These are phyloP conservation scores for Lasiurus borealis DNA, from an alignment of 2,113 vertebrate genomes.

Conservation along the genomic window DNA sequence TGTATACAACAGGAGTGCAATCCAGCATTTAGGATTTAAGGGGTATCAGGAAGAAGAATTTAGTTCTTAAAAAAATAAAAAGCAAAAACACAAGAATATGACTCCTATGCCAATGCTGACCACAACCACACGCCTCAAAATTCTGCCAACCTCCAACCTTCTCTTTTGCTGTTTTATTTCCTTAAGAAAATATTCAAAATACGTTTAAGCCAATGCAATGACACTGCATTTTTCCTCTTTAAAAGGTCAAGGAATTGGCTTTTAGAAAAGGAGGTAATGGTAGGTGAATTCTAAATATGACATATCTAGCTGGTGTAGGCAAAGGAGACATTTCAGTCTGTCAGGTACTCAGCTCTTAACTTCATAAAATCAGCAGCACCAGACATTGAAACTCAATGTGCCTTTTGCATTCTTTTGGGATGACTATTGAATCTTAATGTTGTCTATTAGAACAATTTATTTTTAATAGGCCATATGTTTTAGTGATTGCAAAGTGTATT, in stretches of 20 bases:
- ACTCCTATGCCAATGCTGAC: not conserved
- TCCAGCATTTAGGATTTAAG: not conserved
- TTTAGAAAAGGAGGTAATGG: slow-evolving; percentile 54
- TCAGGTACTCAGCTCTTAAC: not conserved
- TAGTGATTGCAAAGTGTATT: slow-evolving; percentile 21
- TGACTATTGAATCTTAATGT: not conserved
- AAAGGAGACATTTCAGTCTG: slow-evolving; percentile 15
- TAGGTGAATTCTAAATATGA: slow-evolving; percentile 51
- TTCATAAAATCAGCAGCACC: not conserved
- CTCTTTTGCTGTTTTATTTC: slow-evolving; percentile 16
- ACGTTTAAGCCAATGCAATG: not conserved
- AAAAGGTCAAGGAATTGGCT: slow-evolving; percentile 36
- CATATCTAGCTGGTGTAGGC: not conserved
- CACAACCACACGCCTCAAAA: not conserved
- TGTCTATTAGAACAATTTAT: not conserved
- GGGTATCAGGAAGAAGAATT: not conserved
- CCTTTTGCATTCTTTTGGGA: not conserved
- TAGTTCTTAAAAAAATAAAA: not conserved
- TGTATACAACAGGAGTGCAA: not conserved
- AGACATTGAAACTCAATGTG: not conserved
- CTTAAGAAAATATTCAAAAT: slow-evolving; percentile 47
- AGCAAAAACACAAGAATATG: not conserved
- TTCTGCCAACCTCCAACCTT: not conserved
- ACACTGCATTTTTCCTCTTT: not conserved
- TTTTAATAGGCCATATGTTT: not conserved